phyloP scores from a whole-genome alignment of 2,113 vertebrate species.

The Megaceryle maxima region DNA sequence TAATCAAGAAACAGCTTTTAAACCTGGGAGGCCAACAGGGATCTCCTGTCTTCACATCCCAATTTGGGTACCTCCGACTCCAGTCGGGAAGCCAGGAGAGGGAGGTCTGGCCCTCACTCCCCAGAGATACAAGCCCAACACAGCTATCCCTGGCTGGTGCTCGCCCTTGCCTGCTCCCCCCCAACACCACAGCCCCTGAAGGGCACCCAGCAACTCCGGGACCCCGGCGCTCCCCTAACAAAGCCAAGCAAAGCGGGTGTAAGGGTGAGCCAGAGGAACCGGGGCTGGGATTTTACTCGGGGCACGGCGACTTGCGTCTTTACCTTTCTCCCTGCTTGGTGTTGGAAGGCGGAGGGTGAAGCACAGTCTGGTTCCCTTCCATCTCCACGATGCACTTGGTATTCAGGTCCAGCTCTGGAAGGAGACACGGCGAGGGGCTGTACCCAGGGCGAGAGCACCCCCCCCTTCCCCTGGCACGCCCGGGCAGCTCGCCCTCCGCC shows the following conservation, averaged over 20 bases:
- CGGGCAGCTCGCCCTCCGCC: no score
- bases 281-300: not conserved
- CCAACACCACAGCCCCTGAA: not conserved
- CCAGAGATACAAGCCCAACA: not conserved
- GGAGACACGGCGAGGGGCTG: conserved; percentile 36
- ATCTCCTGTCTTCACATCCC: not conserved
- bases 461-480: not conserved
- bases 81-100: not conserved
- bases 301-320: not conserved
- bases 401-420: conserved; percentile 94
- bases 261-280: not conserved
- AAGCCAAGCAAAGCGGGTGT: not conserved
- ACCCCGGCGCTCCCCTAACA: not conserved
- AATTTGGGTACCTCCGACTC: not conserved
- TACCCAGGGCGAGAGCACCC: not conserved
- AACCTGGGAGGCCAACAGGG: not conserved
- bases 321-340: conserved; percentile 89
- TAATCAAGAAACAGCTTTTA: not conserved
- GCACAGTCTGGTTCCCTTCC: conserved; percentile 96
- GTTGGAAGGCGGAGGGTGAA: conserved; percentile 88
- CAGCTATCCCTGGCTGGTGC: not conserved
- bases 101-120: not conserved
- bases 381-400: conserved; percentile 98
- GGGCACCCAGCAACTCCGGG: not conserved
- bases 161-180: not conserved